Conservation (phyloP, 2,888 invertebrate genomes). For the Microchrysa polita region DNA sequence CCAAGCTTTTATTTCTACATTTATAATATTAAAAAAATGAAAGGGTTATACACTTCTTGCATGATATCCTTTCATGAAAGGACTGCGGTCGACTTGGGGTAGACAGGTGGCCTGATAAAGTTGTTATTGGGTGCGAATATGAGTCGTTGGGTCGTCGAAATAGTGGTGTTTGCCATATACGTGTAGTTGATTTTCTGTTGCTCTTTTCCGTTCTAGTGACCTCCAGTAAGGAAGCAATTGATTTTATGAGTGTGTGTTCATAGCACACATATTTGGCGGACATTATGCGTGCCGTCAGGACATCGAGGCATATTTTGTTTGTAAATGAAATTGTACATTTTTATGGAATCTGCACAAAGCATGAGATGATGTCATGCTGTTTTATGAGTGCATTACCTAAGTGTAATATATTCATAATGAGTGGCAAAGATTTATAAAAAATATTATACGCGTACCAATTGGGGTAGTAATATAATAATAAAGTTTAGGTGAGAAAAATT, state of each 20-base stretch:
- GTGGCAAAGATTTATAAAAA: slow-evolving; percentile 18
- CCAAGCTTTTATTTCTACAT: slow-evolving; percentile 4
- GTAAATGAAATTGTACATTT: neutral
- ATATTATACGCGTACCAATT: too few species aligned
- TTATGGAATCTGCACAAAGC: slow-evolving; percentile 7
- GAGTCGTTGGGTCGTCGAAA: neutral
- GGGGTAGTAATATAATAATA: neutral
- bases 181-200: slow-evolving; percentile 24
- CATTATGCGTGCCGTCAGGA: slow-evolving; percentile 23
- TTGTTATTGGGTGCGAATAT: slow-evolving; percentile 42
- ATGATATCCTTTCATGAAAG: slow-evolving; percentile 1
- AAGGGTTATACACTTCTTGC: slow-evolving; percentile 34
- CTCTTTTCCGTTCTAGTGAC: slow-evolving; percentile 41
- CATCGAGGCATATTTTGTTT: neutral
- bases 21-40: slow-evolving; percentile 16
- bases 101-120: slow-evolving; percentile 27
- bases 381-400: slow-evolving; percentile 32
- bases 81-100: neutral
- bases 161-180: neutral
- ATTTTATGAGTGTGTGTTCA: slow-evolving; percentile 29
- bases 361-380: slow-evolving; percentile 33
- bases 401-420: slow-evolving; percentile 27
- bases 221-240: slow-evolving; percentile 41
- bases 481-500: slow-evolving; percentile 8
- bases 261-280: slow-evolving; percentile 21